phyloP scores from a whole-genome alignment of 2,888 invertebrate genomes.

The Zygothrica quintamaculata region DNA sequence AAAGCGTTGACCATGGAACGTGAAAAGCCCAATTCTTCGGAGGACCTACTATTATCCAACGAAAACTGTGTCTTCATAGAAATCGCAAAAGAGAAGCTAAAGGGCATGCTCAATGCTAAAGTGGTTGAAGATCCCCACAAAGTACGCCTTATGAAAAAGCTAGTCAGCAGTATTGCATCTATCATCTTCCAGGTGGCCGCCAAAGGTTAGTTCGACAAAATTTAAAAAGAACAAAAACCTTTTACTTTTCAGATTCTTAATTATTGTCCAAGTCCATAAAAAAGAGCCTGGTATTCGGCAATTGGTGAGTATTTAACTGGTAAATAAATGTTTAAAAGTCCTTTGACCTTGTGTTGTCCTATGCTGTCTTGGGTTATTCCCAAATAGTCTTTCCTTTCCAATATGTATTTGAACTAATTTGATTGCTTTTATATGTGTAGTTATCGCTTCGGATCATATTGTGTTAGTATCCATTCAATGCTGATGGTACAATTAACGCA shows the following conservation, averaged over 20 bases:
- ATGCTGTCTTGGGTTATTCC: too few species aligned
- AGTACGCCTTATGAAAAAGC: conserved; percentile 89
- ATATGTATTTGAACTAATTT: too few species aligned
- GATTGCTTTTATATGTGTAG: too few species aligned
- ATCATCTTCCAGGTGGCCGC: conserved; percentile 88
- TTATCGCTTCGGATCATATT: too few species aligned
- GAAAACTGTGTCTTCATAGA: conserved; percentile 91
- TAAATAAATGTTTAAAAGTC: too few species aligned
- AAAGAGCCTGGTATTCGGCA: too few species aligned
- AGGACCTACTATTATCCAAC: conserved; percentile 90
- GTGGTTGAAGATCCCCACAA: conserved; percentile 86
- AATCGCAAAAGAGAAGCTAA: conserved; percentile 93
- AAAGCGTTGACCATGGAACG: conserved; percentile 92
- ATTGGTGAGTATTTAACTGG: conserved; percentile 24
- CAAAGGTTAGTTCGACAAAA: conserved; percentile 81
- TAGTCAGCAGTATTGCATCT: conserved; percentile 91
- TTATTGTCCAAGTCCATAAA: not conserved
- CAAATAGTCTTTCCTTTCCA: too few species aligned
- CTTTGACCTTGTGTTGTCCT: too few species aligned
- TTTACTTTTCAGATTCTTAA: conserved; percentile 24
- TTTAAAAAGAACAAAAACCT: not conserved
- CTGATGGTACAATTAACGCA: too few species aligned
- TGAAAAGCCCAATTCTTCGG: conserved; percentile 89
- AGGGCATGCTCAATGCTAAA: conserved; percentile 90
- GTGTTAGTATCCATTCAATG: too few species aligned